These are phyloP conservation scores for Ranitomeya imitator DNA, from an alignment of 2,113 vertebrate genomes.

Conservation along the genomic window DNA sequence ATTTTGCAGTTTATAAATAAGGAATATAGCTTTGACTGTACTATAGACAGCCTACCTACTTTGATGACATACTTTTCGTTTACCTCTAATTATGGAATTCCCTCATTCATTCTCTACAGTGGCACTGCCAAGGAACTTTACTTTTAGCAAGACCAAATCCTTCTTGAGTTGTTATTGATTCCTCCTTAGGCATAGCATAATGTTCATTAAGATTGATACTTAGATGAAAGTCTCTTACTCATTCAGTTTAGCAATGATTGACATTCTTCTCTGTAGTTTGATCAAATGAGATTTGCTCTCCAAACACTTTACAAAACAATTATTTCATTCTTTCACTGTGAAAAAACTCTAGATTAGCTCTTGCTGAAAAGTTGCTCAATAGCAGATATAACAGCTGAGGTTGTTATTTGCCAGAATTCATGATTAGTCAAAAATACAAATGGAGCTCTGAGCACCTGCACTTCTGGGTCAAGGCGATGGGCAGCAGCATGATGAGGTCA, in stretches of 20 bases:
- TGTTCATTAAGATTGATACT: not conserved
- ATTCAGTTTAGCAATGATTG: not conserved
- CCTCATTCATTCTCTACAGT: not conserved
- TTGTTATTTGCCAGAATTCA: not conserved
- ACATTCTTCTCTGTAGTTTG: not conserved
- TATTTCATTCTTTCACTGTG: not conserved
- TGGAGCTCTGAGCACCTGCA: too few relatives aligned
- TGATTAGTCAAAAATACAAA: not conserved
- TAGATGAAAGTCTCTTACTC: not conserved
- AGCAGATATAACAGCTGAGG: not conserved
- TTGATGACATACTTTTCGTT: not conserved
- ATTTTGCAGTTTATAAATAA: too few relatives aligned
- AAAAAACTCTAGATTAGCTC: not conserved
- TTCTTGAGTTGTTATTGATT: not conserved
- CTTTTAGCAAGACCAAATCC: not conserved
- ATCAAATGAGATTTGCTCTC: not conserved
- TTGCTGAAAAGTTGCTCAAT: not conserved
- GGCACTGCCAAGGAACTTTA: not conserved
- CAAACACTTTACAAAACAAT: not conserved
- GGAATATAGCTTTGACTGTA: not conserved
- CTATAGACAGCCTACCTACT: not conserved
- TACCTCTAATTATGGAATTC: not conserved
- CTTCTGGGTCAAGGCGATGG: too few relatives aligned
- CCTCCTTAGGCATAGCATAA: not conserved
- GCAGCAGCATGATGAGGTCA: too few relatives aligned